Evolutionary conservation across 1,140 invertebrate genomes (phyloP), one percentile per base, ranked within the genome.

Genomic region (Hesperophylax magnus): DNA sequence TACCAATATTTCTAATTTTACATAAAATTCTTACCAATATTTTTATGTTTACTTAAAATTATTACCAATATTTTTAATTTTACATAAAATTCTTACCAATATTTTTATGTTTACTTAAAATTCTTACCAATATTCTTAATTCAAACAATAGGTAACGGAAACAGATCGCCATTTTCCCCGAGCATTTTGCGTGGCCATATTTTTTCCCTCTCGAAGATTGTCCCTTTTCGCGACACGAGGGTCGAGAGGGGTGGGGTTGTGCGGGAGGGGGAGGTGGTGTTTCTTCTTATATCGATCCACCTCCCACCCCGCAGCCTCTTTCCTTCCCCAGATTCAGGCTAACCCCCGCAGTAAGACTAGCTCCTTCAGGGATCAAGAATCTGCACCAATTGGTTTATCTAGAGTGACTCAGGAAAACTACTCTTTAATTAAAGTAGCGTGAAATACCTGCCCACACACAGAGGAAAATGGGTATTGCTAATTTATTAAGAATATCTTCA

Each of bases 141-240:
- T 47, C 11, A 14, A 47, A 47, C 39, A 47, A 47, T 47, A 47
- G 39, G 39, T 47, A 47, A 11, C 39, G 11, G 39, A 47, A 47
- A 47, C 11, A 11, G 39, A 53, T 67, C 81, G 82, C 82, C 75
- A 80, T 80, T 80, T 80, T 80, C 39, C 78, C 58, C 82, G 77
- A 71, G 77, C 82, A 84, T 84, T 84, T 84, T 84, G 82, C 79
- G 72, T 81, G 78, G 78, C 80, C 82, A 84, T 84, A 81, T 81
- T 84, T 84, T 83, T 83, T 83, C 56, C 78, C 78, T 47, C 74
- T 81, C 63, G 56, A 80, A 79, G 82, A 84, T 79, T 84, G 82
- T 84, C 82, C 82, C 80, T 84, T 75, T 69, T 77, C 78, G 82
- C 78, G 82, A 84, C 82, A 83, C 79, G 53, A 39, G 72, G 56